phyloP scores from a whole-genome alignment of 2,888 invertebrate species.

The Congeria kusceri region DNA sequence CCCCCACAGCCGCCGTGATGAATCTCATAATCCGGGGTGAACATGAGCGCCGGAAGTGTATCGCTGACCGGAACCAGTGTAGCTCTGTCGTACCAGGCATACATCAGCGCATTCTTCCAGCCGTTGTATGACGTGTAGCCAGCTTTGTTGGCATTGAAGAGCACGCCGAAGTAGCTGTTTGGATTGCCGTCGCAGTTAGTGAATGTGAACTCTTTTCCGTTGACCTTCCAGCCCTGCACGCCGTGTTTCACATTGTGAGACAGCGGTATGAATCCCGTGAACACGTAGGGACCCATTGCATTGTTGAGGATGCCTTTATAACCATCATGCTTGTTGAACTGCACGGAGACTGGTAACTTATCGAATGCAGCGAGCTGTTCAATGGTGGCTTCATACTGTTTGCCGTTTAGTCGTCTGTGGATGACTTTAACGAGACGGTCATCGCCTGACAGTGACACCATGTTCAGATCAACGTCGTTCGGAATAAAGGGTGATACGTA shows the following conservation, averaged over 20 bases:
- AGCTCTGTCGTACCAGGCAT: background rate
- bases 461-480: background rate
- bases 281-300: background rate
- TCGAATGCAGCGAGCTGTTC: background rate
- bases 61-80: background rate
- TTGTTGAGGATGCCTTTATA: background rate
- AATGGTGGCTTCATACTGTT: background rate
- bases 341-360: background rate
- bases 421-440: background rate
- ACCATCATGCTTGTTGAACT: constrained; percentile 1
- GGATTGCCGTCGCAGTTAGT: constrained; percentile 7
- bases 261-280: background rate
- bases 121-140: background rate
- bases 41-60: background rate
- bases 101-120: background rate
- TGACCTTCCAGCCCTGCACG: constrained; percentile 6
- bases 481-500: background rate
- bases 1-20: constrained; percentile 3
- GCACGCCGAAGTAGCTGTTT: background rate
- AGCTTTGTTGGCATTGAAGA: background rate
- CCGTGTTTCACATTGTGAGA: background rate
- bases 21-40: background rate
- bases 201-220: background rate
- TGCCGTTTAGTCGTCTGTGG: constrained; percentile 2
- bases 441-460: background rate